Percentiles rank a stretch among this genome's conserved stretches.
Evolutionary conservation across 2,797 vertebrate species (phyloP).

Genomic region (Pteropus rufus): DNA sequence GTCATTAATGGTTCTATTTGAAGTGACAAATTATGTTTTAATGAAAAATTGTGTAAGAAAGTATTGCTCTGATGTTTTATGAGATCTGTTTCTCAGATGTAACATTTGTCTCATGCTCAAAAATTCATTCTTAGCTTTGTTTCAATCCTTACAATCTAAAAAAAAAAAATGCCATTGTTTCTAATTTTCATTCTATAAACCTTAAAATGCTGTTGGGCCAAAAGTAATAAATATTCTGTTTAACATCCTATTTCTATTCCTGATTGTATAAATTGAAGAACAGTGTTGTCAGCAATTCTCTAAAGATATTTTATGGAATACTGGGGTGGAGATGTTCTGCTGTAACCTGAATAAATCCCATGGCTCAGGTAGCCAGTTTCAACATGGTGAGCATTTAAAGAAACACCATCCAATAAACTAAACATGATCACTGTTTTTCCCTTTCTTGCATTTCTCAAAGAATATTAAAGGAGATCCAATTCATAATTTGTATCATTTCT

Average conservation of each 20-base stretch:
- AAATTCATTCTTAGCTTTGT: conserved; percentile 26
- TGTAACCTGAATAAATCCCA: background rate
- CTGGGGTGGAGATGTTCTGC: background rate
- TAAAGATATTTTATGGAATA: background rate
- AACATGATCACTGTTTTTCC: background rate
- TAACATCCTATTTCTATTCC: background rate
- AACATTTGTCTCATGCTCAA: background rate
- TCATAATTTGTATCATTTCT: background rate
- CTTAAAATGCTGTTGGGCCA: background rate
- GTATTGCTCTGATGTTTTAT: background rate
- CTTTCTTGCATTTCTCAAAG: background rate
- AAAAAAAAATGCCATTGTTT: background rate
- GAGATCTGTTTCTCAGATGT: conserved; percentile 39
- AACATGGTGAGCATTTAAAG: background rate
- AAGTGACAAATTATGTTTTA: conserved; percentile 13
- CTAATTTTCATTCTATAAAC: background rate
- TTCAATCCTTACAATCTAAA: background rate
- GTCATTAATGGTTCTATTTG: conserved; percentile 23
- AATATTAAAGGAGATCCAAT: background rate
- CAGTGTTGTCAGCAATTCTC: background rate
- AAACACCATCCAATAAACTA: background rate
- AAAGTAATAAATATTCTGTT: background rate
- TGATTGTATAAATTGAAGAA: background rate
- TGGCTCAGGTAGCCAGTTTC: background rate
- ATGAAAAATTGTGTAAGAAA: conserved; percentile 38